These are phyloP conservation scores for Rotaria magnacalcarata DNA, from an alignment of 2,888 invertebrate species.

Conservation along the genomic window DNA sequence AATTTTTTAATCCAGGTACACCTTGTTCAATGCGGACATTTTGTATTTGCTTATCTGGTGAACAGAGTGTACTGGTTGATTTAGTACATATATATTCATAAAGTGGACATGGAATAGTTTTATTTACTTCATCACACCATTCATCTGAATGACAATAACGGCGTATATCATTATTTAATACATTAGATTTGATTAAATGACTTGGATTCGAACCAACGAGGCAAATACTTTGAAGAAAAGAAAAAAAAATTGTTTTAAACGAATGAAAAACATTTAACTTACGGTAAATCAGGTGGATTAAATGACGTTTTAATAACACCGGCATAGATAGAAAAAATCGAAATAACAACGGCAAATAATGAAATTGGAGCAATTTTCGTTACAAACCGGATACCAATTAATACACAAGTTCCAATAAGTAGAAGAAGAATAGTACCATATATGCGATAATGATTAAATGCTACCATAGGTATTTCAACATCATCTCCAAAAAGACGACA, in stretches of 20 bases:
- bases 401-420: slow-evolving; percentile 84
- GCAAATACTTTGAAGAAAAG: background rate
- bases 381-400: slow-evolving; percentile 93
- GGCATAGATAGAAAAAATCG: slow-evolving; percentile 87
- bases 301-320: slow-evolving; percentile 71
- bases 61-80: background rate
- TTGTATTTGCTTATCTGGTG: background rate
- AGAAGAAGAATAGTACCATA: slow-evolving; percentile 78
- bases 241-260: background rate
- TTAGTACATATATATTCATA: slow-evolving; percentile 60
- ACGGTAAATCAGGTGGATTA: slow-evolving; percentile 48
- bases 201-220: background rate
- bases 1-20: slow-evolving; percentile 33
- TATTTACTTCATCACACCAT: background rate
- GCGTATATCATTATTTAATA: background rate
- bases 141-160: background rate
- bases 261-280: background rate
- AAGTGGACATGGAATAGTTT: slow-evolving; percentile 56
- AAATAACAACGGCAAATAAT: slow-evolving; percentile 87
- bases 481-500: slow-evolving; percentile 80
- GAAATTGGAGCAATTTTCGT: slow-evolving; percentile 96
- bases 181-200: background rate
- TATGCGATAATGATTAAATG: slow-evolving; percentile 96
- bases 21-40: slow-evolving; percentile 5
- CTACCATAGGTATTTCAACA: slow-evolving; percentile 57